Evolutionary conservation across 2,888 invertebrate species (phyloP), one percentile per base, ranked within the genome.

Genomic region (Pristionchus exspectatus): DNA sequence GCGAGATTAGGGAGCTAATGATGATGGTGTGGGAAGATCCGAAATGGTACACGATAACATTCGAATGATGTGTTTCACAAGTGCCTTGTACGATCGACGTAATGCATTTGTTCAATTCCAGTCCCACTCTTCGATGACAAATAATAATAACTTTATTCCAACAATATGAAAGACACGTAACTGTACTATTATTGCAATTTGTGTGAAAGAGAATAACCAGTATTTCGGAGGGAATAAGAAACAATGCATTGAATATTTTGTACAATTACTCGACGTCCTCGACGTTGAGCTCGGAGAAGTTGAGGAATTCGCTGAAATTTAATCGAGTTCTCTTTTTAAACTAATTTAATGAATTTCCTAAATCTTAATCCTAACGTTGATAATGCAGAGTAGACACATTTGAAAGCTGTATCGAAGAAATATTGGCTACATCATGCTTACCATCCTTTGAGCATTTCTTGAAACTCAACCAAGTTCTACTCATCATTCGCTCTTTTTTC

Each of bases 301-400:
- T 14, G 16, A 30, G 56, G 84, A 84, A 84, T 54, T 54, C 30
- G 5, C 84, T 84, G 84, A 84, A 84, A 84, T n/a, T n/a, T n/a
- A n/a, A n/a, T n/a, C n/a, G n/a, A n/a, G n/a, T n/a, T n/a, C n/a
- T n/a, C n/a, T n/a, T n/a, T n/a, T n/a, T n/a, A n/a, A n/a, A n/a
- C n/a, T n/a, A n/a, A n/a, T n/a, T n/a, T n/a, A n/a, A n/a, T n/a
- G n/a, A n/a, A n/a, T n/a, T n/a, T n/a, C n/a, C n/a, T n/a, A n/a
- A n/a, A n/a, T n/a, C n/a, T n/a, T n/a, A n/a, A n/a, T n/a, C n/a
- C n/a, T n/a, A n/a, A n/a, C n/a, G n/a, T n/a, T n/a, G n/a, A n/a
- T n/a, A n/a, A n/a, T n/a, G n/a, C n/a, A n/a, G n/a, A n/a, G n/a
- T n/a, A n/a, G n/a, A n/a, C n/a, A n/a, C n/a, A n/a, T n/a, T n/a